These are phyloP conservation scores for Acanthurus lineatus DNA, from an alignment of 2,797 vertebrate genomes.

Conservation along the genomic window DNA sequence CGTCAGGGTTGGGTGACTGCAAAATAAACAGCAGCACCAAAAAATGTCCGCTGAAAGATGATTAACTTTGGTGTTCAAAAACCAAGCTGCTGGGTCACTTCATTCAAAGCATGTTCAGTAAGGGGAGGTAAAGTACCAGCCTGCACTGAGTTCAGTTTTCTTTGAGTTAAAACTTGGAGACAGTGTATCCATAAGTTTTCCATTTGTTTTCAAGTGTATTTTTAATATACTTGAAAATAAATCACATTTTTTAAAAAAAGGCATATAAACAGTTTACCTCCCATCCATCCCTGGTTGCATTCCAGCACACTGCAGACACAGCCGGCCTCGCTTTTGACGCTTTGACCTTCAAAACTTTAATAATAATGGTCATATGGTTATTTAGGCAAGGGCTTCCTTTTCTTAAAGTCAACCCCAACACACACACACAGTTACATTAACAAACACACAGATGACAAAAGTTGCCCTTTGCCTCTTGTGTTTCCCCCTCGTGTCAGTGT, in stretches of 20 bases:
- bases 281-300: slow-evolving; percentile 60
- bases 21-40: slow-evolving; percentile 26
- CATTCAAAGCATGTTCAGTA: slow-evolving; percentile 5
- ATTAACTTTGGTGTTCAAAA: slow-evolving; percentile 53
- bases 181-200: slow-evolving; percentile 8
- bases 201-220: too few species aligned
- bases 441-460: slow-evolving; percentile 56
- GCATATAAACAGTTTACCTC: slow-evolving; percentile 66
- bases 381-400: slow-evolving; percentile 45
- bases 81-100: slow-evolving; percentile 35
- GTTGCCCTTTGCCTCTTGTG: slow-evolving; percentile 66
- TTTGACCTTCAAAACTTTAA: slow-evolving; percentile 66
- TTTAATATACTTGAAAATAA: too few species aligned
- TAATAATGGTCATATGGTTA: slow-evolving; percentile 43
- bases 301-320: slow-evolving; percentile 65
- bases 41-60: slow-evolving; percentile 49
- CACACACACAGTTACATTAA: not conserved
- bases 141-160: not conserved
- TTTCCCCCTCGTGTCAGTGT: slow-evolving; percentile 48
- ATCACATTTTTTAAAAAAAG: slow-evolving; percentile 11
- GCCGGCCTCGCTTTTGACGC: slow-evolving; percentile 16
- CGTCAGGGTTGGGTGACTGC: slow-evolving; percentile 19
- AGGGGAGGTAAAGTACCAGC: not conserved
- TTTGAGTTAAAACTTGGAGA: slow-evolving; percentile 14
- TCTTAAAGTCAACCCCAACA: not conserved